Base-by-base conservation (phyloP, 2,888 invertebrate species). In the Acutogordius australiensis region DNA sequence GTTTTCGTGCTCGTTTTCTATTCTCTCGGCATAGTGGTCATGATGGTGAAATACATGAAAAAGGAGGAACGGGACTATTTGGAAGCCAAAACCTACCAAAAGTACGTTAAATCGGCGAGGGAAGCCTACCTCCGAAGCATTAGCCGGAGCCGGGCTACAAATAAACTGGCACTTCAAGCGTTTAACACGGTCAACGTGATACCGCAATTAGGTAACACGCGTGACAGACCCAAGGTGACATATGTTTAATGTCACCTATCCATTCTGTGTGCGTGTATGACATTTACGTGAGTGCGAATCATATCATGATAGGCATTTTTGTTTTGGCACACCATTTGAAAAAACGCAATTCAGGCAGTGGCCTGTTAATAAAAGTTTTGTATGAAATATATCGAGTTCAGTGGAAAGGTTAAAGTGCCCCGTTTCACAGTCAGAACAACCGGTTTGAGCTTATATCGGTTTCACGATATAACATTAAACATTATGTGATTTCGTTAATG, bases 81-180 rank as follows among this genome's bases (percentile, higher is more conserved):
- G 61, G 70, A 70, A 62, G 67, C 67, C 60, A 68, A 67, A 63
- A 63, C 66, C 59, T 70, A 68, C 62, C 67, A 68, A 57, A 65
- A 67, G 60, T 70, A 68, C 64, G 64, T 70, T 30, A 65, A 64
- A 57, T 63, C 63, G 28, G 64, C 65, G 1, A 62, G 63, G 2
- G 64, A 65, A 21, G 56, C 59, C 2, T 61, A 60, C 13, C n/a
- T 63, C 4, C 61, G 62, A 21, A 58, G 64, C 21, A 64, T 63
- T 13, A 56, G 44, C 1, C 37, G 65, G 23, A 64, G 64, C 21
- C 62, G 63, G 26, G 60, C 65, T 28, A 63, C 65, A 29, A 66
- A 66, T 61, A 60, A 65, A 26, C 62, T 66, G 28, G 66, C 66
- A 1, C 63, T 66, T 23, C 64, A 66, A 58, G 65, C 66, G 1